Percentiles rank a stretch among this genome's conserved stretches.
phyloP scores from a whole-genome alignment of 2,113 vertebrate genomes.

The Ctenomys sociabilis region DNA sequence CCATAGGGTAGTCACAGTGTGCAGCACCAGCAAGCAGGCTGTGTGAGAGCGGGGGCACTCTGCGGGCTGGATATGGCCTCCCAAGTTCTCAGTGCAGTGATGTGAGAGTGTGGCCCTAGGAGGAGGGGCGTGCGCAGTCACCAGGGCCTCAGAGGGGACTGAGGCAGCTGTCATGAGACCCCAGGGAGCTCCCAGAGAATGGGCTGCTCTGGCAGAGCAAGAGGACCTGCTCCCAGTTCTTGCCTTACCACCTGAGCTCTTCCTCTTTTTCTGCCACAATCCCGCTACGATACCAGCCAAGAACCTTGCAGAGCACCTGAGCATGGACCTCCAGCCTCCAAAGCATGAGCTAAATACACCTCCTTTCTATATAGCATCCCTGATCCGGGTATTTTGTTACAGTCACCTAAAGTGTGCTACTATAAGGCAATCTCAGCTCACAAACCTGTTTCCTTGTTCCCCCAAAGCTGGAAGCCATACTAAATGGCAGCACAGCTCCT shows the following conservation, averaged over 20 bases:
- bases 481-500: not conserved
- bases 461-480: not conserved
- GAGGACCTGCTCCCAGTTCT: not conserved
- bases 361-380: not conserved
- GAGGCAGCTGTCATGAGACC: not conserved
- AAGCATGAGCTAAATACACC: not conserved
- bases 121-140: not conserved
- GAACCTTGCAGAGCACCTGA: not conserved
- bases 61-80: not conserved
- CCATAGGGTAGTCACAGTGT: not conserved
- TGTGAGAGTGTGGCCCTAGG: not conserved
- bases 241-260: not conserved
- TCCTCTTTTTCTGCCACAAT: not conserved
- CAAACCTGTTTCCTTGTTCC: not conserved
- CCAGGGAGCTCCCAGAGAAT: not conserved
- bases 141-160: no score
- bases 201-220: not conserved
- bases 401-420: no score
- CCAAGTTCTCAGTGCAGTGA: not conserved
- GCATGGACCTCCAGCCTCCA: not conserved
- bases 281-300: not conserved
- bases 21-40: not conserved
- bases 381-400: not conserved
- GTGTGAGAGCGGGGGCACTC: not conserved
- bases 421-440: not conserved